These are phyloP conservation scores for Connochaetes taurinus DNA, from an alignment of 2,113 vertebrate genomes.

Conservation along the genomic window DNA sequence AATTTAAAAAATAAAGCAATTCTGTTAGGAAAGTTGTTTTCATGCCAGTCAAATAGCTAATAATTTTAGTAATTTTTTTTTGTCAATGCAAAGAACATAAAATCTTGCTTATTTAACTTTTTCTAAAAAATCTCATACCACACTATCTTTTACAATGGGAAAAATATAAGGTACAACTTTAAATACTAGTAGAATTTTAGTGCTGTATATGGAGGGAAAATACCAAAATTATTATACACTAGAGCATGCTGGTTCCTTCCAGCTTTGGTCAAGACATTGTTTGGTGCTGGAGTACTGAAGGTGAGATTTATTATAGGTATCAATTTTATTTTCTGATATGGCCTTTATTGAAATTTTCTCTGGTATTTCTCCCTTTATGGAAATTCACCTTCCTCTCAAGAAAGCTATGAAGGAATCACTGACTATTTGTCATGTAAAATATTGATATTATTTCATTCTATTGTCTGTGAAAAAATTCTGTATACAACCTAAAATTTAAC, in stretches of 20 bases:
- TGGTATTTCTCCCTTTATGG: slow-evolving; percentile 37
- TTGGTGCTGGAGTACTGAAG: neutral
- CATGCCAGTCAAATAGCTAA: neutral
- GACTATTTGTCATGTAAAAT: slow-evolving; percentile 31
- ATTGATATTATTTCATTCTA: neutral
- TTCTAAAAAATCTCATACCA: neutral
- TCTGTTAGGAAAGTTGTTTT: neutral
- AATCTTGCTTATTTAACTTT: slow-evolving; percentile 6
- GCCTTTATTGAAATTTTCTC: neutral
- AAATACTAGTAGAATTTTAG: neutral
- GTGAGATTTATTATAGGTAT: slow-evolving; percentile 6
- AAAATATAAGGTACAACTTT: neutral
- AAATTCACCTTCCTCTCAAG: slow-evolving; percentile 39
- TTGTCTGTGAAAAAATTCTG: neutral
- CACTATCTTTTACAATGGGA: neutral
- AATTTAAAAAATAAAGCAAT: neutral
- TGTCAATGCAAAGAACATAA: neutral
- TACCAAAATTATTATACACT: neutral
- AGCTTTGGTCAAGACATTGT: neutral
- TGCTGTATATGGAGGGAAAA: neutral
- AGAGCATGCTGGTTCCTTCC: neutral
- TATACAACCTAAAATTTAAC: neutral
- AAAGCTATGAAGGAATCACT: neutral
- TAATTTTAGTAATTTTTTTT: neutral
- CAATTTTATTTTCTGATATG: slow-evolving; percentile 21